Evolutionary conservation across 2,797 vertebrate genomes (phyloP).

Genomic region (Acanthiza pusilla): DNA sequence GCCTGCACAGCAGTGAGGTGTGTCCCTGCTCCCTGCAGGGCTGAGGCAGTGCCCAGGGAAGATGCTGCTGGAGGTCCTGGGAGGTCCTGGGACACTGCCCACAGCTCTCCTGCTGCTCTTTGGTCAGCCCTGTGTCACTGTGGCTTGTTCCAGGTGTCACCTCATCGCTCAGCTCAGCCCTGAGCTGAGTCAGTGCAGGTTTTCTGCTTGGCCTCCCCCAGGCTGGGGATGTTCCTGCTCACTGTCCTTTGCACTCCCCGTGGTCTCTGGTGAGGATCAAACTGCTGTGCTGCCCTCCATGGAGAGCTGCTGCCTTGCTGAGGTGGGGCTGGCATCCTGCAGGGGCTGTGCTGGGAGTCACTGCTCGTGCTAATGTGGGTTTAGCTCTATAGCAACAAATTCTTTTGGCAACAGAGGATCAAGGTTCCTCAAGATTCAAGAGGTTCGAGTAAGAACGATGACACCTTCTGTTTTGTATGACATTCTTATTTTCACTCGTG

Average conservation of each 20-base stretch:
- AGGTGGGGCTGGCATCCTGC: neutral
- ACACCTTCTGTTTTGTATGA: neutral
- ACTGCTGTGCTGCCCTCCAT: neutral
- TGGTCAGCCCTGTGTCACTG: neutral
- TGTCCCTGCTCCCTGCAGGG: neutral
- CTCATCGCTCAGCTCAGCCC: too few relatives aligned
- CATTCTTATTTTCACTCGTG: neutral
- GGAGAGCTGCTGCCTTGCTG: neutral
- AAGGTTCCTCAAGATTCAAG: neutral
- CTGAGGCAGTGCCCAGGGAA: neutral
- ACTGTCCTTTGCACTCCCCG: neutral
- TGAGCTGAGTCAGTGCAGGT: neutral
- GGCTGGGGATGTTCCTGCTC: neutral
- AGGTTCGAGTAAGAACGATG: neutral
- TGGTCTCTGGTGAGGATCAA: neutral
- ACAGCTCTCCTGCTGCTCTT: neutral
- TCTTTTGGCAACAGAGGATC: neutral
- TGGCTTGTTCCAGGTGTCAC: neutral
- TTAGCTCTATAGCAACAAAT: neutral
- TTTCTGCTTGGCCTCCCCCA: neutral
- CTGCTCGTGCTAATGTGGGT: neutral
- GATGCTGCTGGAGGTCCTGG: neutral
- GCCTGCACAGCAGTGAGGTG: neutral
- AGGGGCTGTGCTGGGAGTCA: neutral
- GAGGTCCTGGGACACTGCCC: neutral